Evolutionary conservation across 2,888 invertebrate genomes (phyloP), one percentile per base, ranked within the genome.

Genomic region (Caradrina clavipalpis): DNA sequence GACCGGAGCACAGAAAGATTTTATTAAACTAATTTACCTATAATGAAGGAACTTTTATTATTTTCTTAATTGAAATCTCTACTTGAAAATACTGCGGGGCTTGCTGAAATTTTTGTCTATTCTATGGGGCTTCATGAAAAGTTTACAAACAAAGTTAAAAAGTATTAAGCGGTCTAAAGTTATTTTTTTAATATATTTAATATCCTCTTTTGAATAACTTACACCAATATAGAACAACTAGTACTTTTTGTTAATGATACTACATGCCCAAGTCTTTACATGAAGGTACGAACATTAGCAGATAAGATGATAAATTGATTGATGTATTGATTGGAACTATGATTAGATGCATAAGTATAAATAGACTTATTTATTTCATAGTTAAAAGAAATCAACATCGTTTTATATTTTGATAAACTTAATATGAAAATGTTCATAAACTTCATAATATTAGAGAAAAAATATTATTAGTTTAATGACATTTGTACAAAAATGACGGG

Each of bases 361-460:
- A 31, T 26, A 4, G 31, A 45, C n/a, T n/a, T 42, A 8, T 53
- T 45, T 45, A 53, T 45, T 53, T 5, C n/a, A 62, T n/a, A 61
- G n/a, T 61, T 45, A 8, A 26, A 51, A 42, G 3, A 21, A 17
- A 55, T 35, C 39, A 55, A n/a, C 26, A 49, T 39, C 1, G 19
- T 54, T 22, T 55, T 13, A 13, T 6, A n/a, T 39, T 67, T 65
- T 68, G 47, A 56, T 42, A 22, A 51, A 45, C 15, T n/a, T 22
- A 53, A 31, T 31, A 7, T 31, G 31, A 31, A 31, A 7, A 31
- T 31, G 31, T 6, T 31, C 31, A 4, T 2, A 26, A 4, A 26
- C 26, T 26, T 31, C 3, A 31, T 31, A 31, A 5, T 31, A 31
- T 31, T 31, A 31, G 31, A 7, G 31, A 6, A 31, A 7, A 31